These are phyloP conservation scores for Hirtodrosophila cameraria DNA, from an alignment of 2,888 invertebrate species.

Conservation along the genomic window DNA sequence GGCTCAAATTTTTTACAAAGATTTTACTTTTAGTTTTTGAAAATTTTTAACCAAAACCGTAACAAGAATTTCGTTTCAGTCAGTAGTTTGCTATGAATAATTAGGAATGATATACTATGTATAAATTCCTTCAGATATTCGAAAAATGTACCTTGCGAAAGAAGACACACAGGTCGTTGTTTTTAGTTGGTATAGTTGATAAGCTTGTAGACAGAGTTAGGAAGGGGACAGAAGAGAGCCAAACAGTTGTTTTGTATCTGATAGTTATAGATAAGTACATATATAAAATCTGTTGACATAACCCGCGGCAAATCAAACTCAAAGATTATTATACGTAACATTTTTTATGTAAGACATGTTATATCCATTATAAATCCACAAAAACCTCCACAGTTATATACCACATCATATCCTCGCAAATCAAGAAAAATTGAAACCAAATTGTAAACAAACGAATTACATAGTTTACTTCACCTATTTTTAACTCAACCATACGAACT, in stretches of 20 bases:
- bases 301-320: slow-evolving; percentile 6
- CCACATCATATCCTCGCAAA: slow-evolving; percentile 37
- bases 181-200: slow-evolving; percentile 39
- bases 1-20: slow-evolving; percentile 50
- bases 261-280: slow-evolving; percentile 44
- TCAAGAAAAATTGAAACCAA: slow-evolving; percentile 29
- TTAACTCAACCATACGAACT: slow-evolving; percentile 33
- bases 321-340: slow-evolving; percentile 17
- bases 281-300: slow-evolving; percentile 46
- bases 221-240: slow-evolving; percentile 8
- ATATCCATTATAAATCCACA: not conserved
- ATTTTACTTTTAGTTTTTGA: slow-evolving; percentile 22
- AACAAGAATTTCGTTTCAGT: slow-evolving; percentile 20
- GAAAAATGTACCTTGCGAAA: slow-evolving; percentile 54
- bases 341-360: slow-evolving; percentile 11
- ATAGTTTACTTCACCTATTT: slow-evolving; percentile 35
- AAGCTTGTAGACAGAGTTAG: slow-evolving; percentile 14
- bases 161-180: slow-evolving; percentile 43
- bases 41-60: slow-evolving; percentile 10
- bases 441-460: slow-evolving; percentile 28
- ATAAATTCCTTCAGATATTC: slow-evolving; percentile 7
- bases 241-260: slow-evolving; percentile 41
- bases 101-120: not conserved
- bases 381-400: slow-evolving; percentile 20
- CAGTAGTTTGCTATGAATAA: slow-evolving; percentile 20